Evolutionary conservation across 53 echinoderm and acorn worm genomes (phyloP).

Genomic region (Zoroaster sp.): DNA sequence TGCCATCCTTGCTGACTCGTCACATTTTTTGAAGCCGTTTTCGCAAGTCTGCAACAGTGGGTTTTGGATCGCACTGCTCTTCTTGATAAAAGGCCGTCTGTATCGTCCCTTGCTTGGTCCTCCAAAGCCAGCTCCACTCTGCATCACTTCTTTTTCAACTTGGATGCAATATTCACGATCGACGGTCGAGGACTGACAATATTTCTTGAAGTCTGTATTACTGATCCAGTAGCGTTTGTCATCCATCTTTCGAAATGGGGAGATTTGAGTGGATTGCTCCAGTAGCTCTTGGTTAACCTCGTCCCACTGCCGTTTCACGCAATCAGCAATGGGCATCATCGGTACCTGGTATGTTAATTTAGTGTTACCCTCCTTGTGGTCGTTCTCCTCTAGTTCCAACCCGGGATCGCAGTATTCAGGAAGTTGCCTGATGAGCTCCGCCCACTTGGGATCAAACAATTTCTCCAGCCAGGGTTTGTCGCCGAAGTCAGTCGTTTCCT

Average conservation of each 20-base stretch:
- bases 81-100: constrained; percentile 2
- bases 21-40: constrained; percentile 45
- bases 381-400: constrained; percentile 26
- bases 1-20: constrained; percentile 46
- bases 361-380: constrained; percentile 8
- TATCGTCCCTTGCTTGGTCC: neutral
- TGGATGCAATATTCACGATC: constrained; percentile 33
- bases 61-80: constrained; percentile 34
- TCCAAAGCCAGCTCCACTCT: neutral
- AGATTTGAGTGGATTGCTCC: neutral
- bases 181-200: constrained; percentile 31
- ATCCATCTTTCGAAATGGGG: constrained; percentile 31
- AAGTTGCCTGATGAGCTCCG: neutral
- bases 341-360: constrained; percentile 24
- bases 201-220: constrained; percentile 5
- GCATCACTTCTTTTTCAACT: constrained; percentile 3
- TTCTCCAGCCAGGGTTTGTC: neutral
- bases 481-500: neutral
- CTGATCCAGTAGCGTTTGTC: constrained; percentile 32
- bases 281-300: neutral
- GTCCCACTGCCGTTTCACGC: constrained; percentile 22
- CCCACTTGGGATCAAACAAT: constrained; percentile 32
- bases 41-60: constrained; percentile 41
- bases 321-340: constrained; percentile 30
- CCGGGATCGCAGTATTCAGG: constrained; percentile 15